Base-by-base conservation (phyloP, 1,140 invertebrate species). In the Drosophila sucinea region DNA sequence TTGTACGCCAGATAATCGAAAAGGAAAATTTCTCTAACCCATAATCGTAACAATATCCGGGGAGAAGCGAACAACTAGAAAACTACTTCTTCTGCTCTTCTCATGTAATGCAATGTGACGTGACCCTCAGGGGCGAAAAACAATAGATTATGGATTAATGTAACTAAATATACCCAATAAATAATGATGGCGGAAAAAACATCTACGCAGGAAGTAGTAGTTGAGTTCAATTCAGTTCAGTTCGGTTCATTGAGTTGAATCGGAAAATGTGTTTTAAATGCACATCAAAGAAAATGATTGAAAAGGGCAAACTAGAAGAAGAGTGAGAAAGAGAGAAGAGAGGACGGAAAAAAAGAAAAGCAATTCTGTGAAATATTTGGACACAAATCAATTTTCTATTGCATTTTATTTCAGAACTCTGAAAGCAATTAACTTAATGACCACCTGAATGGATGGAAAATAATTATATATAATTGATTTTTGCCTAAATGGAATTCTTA, bases 61-160 rank as follows among this genome's bases (percentile, higher is more conserved):
- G 41, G 4, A 44, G 4, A 44, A 23, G 1, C 17, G 17, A 44
- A 23, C 41, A 44, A 7, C 17, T 17, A 17, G 17, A 17, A 17
- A 17, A 17, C 17, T 17, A 17, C 17, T 17, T 17, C 17, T 44
- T 44, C 5, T 38, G 11, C 11, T 41, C n/a, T 17, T 4, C 6
- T 51, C 44, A 30, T 67, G 40, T 66, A 86, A 81, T 69, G 51
- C 58, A n/a, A 70, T 62, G 60, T 74, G 81, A 86, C 65, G 75
- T 87, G 70, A 1, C 44, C 7, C 44, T 54, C 51, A 47, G 55
- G 35, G 11, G 38, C 8, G 6, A 23, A 35, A 35, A 40, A 11
- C 8, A 51, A 60, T 23, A 61, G 67, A 73, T 62, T 29, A 67
- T 57, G 38, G 56, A 66, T 40, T 40, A 55, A 35, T 61, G 11